These are phyloP conservation scores for Anisognathus igniventris DNA, from an alignment of 2,797 vertebrate species.

Conservation along the genomic window DNA sequence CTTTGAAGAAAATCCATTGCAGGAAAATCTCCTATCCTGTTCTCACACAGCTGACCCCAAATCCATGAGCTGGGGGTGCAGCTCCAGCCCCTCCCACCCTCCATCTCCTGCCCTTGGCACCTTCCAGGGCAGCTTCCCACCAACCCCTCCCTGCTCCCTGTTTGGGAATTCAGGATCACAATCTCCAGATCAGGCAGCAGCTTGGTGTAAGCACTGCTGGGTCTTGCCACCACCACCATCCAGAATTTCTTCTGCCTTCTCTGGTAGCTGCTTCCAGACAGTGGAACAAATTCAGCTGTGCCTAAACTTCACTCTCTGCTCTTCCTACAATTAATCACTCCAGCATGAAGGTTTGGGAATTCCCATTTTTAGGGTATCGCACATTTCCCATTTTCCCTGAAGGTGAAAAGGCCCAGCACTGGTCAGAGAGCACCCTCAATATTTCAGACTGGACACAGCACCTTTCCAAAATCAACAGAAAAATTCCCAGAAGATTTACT, in stretches of 20 bases:
- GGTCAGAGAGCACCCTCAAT: background rate
- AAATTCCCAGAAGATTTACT: background rate
- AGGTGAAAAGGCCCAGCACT: background rate
- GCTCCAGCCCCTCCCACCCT: background rate
- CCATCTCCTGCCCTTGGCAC: background rate
- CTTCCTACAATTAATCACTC: background rate
- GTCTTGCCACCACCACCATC: background rate
- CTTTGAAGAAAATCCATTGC: no score
- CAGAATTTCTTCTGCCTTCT: background rate
- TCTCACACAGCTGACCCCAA: background rate
- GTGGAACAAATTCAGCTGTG: background rate
- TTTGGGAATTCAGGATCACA: background rate
- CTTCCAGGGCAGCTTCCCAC: background rate
- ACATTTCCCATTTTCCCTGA: background rate
- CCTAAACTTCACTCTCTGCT: background rate
- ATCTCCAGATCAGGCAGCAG: background rate
- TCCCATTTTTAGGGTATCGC: rapidly evolving
- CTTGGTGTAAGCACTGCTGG: background rate
- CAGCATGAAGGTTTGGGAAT: background rate
- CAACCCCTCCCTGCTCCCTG: background rate
- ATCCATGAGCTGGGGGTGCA: background rate
- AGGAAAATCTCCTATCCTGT: background rate
- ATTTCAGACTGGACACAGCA: background rate
- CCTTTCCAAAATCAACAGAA: background rate
- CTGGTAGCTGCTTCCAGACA: background rate